phyloP scores from a whole-genome alignment of 2,797 vertebrate genomes.

The Euphonia xanthogaster region DNA sequence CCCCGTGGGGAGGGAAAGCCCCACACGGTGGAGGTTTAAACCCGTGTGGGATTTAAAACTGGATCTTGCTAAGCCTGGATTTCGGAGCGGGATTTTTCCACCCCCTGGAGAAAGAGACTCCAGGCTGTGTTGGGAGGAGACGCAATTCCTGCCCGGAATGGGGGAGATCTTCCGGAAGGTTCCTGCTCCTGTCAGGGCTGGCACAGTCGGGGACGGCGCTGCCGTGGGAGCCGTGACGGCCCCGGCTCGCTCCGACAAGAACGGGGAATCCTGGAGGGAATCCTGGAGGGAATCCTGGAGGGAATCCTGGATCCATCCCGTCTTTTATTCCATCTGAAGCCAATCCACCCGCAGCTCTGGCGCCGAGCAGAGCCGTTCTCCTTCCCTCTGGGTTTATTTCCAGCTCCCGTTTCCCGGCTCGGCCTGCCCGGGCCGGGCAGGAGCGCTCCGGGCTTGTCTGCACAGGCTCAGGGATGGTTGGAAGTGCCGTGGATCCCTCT shows the following conservation, averaged over 20 bases:
- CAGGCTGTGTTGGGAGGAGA: no score
- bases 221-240: not conserved
- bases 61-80: no score
- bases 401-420: not conserved
- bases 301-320: rapidly evolving
- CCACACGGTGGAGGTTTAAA: no score
- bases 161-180: no score
- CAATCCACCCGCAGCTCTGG: not conserved
- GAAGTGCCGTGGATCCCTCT: rapidly evolving
- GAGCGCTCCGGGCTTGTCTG: not conserved
- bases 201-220: not conserved
- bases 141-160: no score
- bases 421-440: not conserved
- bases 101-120: no score
- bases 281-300: no score
- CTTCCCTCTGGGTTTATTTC: not conserved
- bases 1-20: no score
- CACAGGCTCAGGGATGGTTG: not conserved
- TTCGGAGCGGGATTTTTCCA: no score
- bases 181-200: no score
- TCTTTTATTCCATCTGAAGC: not conserved
- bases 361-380: no score
- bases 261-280: not conserved
- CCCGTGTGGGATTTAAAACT: no score
- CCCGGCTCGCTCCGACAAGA: not conserved